Evolutionary conservation across 2,113 vertebrate genomes (phyloP).

Genomic region (Caloenas nicobarica): DNA sequence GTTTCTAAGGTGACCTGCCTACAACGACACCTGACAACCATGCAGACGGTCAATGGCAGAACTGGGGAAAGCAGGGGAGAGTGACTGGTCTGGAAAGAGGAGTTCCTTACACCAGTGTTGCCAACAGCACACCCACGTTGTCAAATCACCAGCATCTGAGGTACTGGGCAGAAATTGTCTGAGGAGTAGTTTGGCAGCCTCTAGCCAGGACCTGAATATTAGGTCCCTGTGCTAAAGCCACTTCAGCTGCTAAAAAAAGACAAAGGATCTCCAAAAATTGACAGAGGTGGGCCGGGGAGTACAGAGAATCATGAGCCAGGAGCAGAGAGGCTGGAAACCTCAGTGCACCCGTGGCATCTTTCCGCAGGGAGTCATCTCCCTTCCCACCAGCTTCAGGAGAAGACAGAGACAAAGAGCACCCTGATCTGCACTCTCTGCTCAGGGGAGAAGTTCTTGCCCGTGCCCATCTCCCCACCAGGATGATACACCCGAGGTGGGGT

Average conservation of each 20-base stretch:
- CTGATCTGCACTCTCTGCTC: not conserved
- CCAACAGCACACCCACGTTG: not conserved
- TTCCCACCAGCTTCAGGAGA: not conserved
- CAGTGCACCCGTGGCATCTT: rapidly evolving
- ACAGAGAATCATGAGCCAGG: rapidly evolving
- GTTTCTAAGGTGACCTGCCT: not conserved
- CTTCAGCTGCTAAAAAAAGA: not conserved
- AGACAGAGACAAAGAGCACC: rapidly evolving
- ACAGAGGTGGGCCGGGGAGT: not conserved
- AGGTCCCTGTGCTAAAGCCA: not conserved
- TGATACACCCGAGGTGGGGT: rapidly evolving
- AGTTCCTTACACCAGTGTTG: not conserved
- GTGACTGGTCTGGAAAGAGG: not conserved
- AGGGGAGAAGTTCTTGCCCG: not conserved
- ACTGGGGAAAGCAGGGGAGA: not conserved
- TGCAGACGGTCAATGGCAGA: not conserved
- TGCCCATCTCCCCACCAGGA: not conserved
- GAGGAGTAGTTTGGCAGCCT: not conserved
- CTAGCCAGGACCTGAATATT: not conserved
- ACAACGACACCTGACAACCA: not conserved
- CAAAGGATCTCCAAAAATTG: not conserved
- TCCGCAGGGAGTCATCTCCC: not conserved
- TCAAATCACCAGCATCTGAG: not conserved
- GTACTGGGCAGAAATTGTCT: not conserved
- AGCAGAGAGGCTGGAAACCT: not conserved